A percentile compares a stretch with the other conserved stretches of the same genome.
These are phyloP conservation scores for Coranthus polyacanthus DNA, from an alignment of 2,797 vertebrate species.

Conservation along the genomic window DNA sequence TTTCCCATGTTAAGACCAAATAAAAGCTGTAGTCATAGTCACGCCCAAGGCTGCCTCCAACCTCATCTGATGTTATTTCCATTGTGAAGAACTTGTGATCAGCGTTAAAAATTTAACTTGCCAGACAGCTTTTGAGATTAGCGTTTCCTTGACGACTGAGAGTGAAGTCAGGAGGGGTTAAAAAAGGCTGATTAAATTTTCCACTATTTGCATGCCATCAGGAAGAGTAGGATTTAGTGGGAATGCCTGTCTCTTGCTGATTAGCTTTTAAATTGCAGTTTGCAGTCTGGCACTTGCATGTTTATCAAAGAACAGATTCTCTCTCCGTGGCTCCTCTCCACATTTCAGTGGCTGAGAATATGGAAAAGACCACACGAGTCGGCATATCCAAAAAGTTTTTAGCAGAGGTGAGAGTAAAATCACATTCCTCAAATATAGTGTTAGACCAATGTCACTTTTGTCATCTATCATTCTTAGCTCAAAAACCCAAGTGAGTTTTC, in stretches of 20 bases:
- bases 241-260: constrained; percentile 76
- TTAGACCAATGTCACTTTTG: neutral
- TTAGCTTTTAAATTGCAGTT: constrained; percentile 79
- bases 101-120: constrained; percentile 65
- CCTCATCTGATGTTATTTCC: constrained; percentile 22
- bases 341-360: constrained; percentile 37
- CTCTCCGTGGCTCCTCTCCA: constrained; percentile 37
- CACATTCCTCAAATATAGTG: neutral
- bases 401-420: neutral
- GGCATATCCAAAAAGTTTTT: neutral
- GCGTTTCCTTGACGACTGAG: constrained; percentile 76
- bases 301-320: constrained; percentile 67
- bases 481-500: no score
- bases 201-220: constrained; percentile 77
- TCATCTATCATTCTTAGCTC: no score
- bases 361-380: constrained; percentile 16
- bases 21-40: neutral
- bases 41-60: constrained; percentile 17
- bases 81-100: constrained; percentile 66
- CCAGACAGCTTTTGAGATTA: constrained; percentile 80
- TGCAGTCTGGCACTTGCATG: constrained; percentile 64
- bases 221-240: constrained; percentile 74
- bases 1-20: neutral
- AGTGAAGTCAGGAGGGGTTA: constrained; percentile 74
- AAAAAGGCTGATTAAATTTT: constrained; percentile 82